Evolutionary conservation across 2,888 invertebrate genomes (phyloP), one percentile per base, ranked within the genome.

Genomic region (Ennomos fuscantarius): DNA sequence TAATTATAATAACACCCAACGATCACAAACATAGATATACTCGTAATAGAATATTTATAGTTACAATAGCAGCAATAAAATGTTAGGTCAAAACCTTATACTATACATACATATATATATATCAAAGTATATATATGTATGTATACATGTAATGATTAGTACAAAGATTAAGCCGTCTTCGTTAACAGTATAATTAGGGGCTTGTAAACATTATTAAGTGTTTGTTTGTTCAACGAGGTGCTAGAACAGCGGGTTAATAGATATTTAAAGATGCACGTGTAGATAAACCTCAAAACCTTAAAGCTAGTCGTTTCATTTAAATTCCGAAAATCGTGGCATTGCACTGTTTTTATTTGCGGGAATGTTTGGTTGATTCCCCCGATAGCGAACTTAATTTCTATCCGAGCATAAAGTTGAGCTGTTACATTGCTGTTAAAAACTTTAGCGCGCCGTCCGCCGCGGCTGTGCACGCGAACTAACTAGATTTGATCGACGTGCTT

Each of bases 341-440:
- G 42, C 53, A 55, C 54, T 62, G 65, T 69, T 65, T 55, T 68
- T 63, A 64, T 67, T 63, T 65, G 31, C 61, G 48, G 54, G 55
- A 56, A 67, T 63, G 54, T 53, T 61, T 47, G 36, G 60, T 55
- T 51, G 57, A 66, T 65, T 64, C 66, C 60, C 67, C 53, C 45
- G 66, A 66, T 64, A 69, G 64, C 67, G 59, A 65, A 66, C 70
- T 69, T 66, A 68, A 70, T 69, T 76, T 52, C 55, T 60, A 68
- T 56, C 66, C 72, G 76, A 76, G 73, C 80, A 77, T 69, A 76
- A 75, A 78, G 80, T 83, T 79, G 75, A 82, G 81, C 80, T 82
- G 82, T 82, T 79, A 77, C 74, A 71, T 66, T 67, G 78, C 78
- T 77, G 84, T 86, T 84, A 82, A 80, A 83, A 84, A 84, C 69